Conservation (phyloP, 1,140 invertebrate species). For the Panulirus ornatus region DNA sequence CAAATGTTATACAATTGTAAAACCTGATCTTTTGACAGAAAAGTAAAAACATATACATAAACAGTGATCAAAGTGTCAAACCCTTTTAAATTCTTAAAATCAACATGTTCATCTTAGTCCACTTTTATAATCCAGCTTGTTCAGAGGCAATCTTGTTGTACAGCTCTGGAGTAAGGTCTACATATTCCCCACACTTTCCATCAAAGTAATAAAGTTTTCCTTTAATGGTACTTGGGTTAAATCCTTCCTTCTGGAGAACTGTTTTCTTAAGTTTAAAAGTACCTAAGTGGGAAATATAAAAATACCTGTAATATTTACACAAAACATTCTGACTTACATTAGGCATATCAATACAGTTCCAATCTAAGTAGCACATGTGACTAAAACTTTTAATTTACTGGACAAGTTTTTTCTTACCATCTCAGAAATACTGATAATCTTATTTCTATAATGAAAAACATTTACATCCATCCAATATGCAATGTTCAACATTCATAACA, state of each 20-base stretch:
- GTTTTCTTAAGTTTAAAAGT: slow-evolving; percentile 74
- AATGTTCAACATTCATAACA: no score
- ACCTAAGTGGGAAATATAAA: slow-evolving; percentile 49
- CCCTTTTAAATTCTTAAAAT: no score
- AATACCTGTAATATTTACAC: background rate
- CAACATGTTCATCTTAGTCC: no score
- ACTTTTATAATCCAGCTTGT: slow-evolving; percentile 46
- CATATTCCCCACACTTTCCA: slow-evolving; percentile 47
- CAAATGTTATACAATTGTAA: no score
- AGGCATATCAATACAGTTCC: background rate
- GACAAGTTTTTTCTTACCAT: background rate
- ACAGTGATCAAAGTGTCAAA: no score
- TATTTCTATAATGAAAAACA: background rate
- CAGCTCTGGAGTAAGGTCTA: slow-evolving; percentile 61
- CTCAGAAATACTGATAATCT: background rate
- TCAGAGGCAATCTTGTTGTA: slow-evolving; percentile 56
- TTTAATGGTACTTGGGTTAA: slow-evolving; percentile 56
- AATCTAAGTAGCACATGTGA: background rate
- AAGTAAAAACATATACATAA: background rate
- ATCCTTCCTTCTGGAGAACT: slow-evolving; percentile 71
- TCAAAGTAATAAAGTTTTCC: slow-evolving; percentile 69
- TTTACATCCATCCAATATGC: background rate
- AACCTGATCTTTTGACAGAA: background rate
- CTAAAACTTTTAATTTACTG: background rate
- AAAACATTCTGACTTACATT: background rate